Evolutionary conservation across 2,888 invertebrate genomes (phyloP).

Genomic region (Callosobruchus maculatus): DNA sequence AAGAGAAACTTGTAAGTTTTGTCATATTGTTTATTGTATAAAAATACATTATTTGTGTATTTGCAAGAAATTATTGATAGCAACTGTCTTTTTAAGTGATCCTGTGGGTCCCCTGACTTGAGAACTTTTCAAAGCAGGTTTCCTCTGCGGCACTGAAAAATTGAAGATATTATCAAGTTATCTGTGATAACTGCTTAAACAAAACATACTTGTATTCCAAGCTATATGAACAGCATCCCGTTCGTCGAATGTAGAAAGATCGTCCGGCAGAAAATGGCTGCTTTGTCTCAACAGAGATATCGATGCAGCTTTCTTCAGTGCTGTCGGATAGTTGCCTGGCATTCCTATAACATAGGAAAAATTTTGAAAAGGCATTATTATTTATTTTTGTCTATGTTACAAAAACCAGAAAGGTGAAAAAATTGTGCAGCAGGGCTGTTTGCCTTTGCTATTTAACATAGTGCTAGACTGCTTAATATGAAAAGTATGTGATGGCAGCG

Average conservation of each 20-base stretch:
- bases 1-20: too few species aligned
- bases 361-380: too few species aligned
- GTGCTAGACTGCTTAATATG: too few species aligned
- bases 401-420: too few species aligned
- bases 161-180: neutral
- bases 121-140: constrained; percentile 13
- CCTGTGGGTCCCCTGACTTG: neutral
- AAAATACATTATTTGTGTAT: neutral
- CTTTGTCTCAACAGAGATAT: constrained; percentile 36
- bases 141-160: constrained; percentile 26
- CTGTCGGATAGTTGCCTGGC: constrained; percentile 39
- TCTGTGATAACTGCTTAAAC: neutral
- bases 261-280: constrained; percentile 20
- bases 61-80: constrained; percentile 7
- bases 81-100: neutral
- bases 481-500: too few species aligned
- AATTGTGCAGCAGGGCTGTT: too few species aligned
- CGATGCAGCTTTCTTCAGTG: constrained; percentile 44
- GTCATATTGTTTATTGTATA: neutral
- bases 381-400: too few species aligned
- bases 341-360: constrained; percentile 31
- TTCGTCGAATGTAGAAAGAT: constrained; percentile 26
- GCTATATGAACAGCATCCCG: constrained; percentile 32
- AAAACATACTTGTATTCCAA: constrained; percentile 37
- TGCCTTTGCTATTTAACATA: too few species aligned